These are phyloP conservation scores for Trichonephila clavipes DNA, from an alignment of 1,140 invertebrate species.

Conservation along the genomic window DNA sequence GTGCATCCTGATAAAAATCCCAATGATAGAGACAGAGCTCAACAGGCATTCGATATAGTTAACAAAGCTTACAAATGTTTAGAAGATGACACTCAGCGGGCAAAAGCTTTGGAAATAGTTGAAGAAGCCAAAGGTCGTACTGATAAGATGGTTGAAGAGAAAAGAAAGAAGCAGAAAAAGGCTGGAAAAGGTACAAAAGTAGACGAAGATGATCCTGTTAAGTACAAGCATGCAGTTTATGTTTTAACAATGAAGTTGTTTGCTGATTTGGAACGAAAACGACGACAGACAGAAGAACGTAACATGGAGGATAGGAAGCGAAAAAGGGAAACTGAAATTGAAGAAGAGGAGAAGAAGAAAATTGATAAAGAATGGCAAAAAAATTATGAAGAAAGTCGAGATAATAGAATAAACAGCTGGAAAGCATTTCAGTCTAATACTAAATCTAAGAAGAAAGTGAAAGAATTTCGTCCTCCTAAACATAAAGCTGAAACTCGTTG, in stretches of 20 bases:
- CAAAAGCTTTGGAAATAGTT: constrained; percentile 97
- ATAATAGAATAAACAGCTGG: constrained; percentile 97
- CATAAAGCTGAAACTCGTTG: constrained; percentile 96
- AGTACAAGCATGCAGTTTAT: constrained; percentile 95
- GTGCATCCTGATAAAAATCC: constrained; percentile 99
- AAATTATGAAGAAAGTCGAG: constrained; percentile 94
- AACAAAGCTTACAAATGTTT: constrained; percentile 98
- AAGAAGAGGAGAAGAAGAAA: constrained; percentile 93
- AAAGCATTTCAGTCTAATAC: constrained; percentile 92
- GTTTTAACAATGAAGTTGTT: constrained; percentile 99
- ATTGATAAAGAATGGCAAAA: constrained; percentile 97
- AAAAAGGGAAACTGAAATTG: constrained; percentile 95
- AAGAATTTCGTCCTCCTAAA: constrained; percentile 94
- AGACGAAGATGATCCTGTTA: constrained; percentile 96
- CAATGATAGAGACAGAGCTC: constrained; percentile 96
- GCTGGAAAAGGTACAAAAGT: constrained; percentile 90
- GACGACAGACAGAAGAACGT: constrained; percentile 89
- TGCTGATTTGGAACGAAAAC: constrained; percentile 95
- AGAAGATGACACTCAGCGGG: constrained; percentile 95
- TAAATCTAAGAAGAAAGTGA: constrained; percentile 85
- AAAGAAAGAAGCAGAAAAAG: constrained; percentile 96
- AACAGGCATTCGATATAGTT: constrained; percentile 89
- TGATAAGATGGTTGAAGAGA: constrained; percentile 96
- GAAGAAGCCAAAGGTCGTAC: constrained; percentile 97
- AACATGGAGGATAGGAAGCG: constrained; percentile 96